These are phyloP conservation scores for Drosophila lutescens DNA, from an alignment of 2,888 invertebrate species.

Conservation along the genomic window DNA sequence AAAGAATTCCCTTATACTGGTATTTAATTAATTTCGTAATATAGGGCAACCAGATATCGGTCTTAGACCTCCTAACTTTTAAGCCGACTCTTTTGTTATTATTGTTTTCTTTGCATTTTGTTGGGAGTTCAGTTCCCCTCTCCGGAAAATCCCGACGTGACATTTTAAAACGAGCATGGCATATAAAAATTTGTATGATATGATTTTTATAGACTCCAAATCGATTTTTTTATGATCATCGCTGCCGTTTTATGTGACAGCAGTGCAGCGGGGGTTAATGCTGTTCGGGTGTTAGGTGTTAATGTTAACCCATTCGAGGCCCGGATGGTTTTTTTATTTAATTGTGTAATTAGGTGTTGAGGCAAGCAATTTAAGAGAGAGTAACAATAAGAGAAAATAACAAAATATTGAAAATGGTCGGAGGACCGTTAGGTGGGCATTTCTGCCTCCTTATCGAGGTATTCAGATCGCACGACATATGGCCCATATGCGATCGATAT, in stretches of 20 bases:
- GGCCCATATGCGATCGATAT: conserved; percentile 50
- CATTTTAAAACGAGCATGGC: conserved; percentile 58
- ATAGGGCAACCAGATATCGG: not conserved
- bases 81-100: conserved; percentile 1
- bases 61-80: no score
- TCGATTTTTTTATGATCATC: conserved; percentile 77
- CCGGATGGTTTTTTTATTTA: conserved; percentile 34
- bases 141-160: conserved; percentile 20
- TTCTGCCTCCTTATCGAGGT: conserved; percentile 48
- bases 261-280: not conserved
- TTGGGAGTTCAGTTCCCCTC: not conserved
- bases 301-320: conserved; percentile 28
- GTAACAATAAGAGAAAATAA: conserved; percentile 3
- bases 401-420: conserved; percentile 36
- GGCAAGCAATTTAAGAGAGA: conserved; percentile 53
- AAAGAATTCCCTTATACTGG: not conserved
- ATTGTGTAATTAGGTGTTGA: conserved; percentile 77
- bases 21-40: not conserved
- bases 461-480: conserved; percentile 4
- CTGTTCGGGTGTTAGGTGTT: no score
- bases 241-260: conserved; percentile 73
- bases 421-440: conserved; percentile 33
- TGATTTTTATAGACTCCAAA: conserved; percentile 79
- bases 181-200: conserved; percentile 78
- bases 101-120: conserved; percentile 20